Base-by-base conservation (phyloP, 2,797 vertebrate genomes). In the Strix occidentalis region DNA sequence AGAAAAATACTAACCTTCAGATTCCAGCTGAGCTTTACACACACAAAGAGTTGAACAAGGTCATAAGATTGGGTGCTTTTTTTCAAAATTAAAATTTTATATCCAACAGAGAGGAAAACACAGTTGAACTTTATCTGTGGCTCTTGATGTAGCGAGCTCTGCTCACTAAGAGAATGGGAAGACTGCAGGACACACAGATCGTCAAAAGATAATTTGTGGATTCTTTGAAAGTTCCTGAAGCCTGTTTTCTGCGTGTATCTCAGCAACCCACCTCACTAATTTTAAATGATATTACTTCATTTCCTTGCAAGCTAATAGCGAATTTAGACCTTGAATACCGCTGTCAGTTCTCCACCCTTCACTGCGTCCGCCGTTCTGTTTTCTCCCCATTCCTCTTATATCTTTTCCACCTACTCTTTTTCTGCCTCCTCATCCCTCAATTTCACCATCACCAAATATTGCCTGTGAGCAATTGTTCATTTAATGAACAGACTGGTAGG, bases 271-370 rank as follows among this genome's bases (percentile, higher is more conserved):
- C 29, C 57, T 76, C 48, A 48, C 72, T 95, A 91, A 77, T 88
- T 96, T 93, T 89, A 90, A 90, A 72, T 26, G 2, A 6, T 66
- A 96, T 88, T 88, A 82, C 83, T 94, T 84, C 70, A 95, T 94
- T 95, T 92, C 87, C 92, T 85, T 84, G 17, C 46, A 69, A 94
- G 29, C n/a, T 86, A 94, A 93, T 82, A 84, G 18, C 0, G 0
- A 77, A 85, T 93, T 92, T 94, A 94, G 48, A 54, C 58, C 53
- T 66, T 84, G n/a, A 77, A 82, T 77, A 76, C 51, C 81, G 64
- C 78, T 94, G 89, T 94, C 90, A 92, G 39, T 79, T 91, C 60
- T 87, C 26, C 80, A 78, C 19, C 53, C 64, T 89, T 69, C 56
- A 41, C 65, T 79, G 33, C 1, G 3, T 90, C 87, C 4, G 3